These are phyloP conservation scores for Epirrita christyi DNA, from an alignment of 2,888 invertebrate genomes.

Conservation along the genomic window DNA sequence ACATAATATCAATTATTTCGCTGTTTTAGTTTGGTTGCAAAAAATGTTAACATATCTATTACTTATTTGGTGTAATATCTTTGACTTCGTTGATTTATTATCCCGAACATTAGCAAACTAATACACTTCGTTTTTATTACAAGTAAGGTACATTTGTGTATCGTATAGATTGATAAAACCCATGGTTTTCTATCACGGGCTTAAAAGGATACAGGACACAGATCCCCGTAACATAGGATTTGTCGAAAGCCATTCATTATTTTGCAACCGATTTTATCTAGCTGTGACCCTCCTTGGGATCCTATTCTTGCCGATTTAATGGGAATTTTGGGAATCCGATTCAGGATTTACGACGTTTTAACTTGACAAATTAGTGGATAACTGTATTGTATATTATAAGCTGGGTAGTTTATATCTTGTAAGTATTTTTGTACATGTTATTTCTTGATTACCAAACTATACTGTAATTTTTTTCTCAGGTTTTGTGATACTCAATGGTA, in stretches of 20 bases:
- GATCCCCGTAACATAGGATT: slow-evolving; percentile 29
- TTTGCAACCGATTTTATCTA: slow-evolving; percentile 40
- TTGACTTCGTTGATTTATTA: too few species aligned
- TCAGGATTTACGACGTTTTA: slow-evolving; percentile 38
- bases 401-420: too few species aligned
- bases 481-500: too few species aligned
- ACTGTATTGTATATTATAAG: slow-evolving; percentile 2
- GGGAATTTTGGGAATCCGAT: slow-evolving; percentile 37
- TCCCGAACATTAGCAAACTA: too few species aligned
- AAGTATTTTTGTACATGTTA: too few species aligned
- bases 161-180: slow-evolving; percentile 6
- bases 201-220: slow-evolving; percentile 27
- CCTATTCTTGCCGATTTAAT: slow-evolving; percentile 38
- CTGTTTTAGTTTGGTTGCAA: too few species aligned
- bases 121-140: too few species aligned
- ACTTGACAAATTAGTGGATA: slow-evolving; percentile 38
- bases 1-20: too few species aligned
- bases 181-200: slow-evolving; percentile 25
- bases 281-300: slow-evolving; percentile 37
- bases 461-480: too few species aligned
- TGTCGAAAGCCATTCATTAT: slow-evolving; percentile 39
- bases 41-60: too few species aligned
- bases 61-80: too few species aligned
- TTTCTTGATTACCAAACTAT: too few species aligned
- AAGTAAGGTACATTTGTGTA: neutral